A percentile compares a stretch with the other conserved stretches of the same genome.
Conservation (phyloP, 2,797 vertebrate genomes). For the Coregonus suidteri region DNA sequence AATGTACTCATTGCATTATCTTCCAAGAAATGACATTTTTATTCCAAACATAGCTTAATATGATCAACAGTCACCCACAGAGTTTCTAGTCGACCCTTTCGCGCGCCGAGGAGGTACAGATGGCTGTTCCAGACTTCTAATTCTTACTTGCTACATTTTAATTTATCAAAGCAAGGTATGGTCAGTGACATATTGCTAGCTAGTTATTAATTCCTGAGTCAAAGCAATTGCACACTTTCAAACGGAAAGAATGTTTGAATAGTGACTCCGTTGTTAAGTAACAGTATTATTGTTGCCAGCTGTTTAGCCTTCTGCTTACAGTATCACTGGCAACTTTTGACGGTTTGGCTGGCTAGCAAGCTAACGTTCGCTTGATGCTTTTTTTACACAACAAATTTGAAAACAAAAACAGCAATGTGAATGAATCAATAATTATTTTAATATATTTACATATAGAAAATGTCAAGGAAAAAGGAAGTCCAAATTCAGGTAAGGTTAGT, state of each 20-base stretch:
- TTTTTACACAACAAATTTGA: too few relatives aligned
- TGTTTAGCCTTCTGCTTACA: neutral
- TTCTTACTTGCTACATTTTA: too few relatives aligned
- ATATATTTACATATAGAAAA: neutral
- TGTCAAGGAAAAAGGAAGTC: constrained; percentile 24
- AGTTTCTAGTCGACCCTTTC: too few relatives aligned
- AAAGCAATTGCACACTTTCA: neutral
- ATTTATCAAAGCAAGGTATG: too few relatives aligned
- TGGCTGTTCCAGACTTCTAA: too few relatives aligned
- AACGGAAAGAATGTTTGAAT: neutral
- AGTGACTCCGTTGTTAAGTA: too few relatives aligned
- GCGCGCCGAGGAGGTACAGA: too few relatives aligned
- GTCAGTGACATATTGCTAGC: too few relatives aligned
- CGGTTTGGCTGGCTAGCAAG: neutral
- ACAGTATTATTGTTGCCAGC: neutral
- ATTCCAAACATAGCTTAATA: too few relatives aligned
- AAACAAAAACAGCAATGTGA: neutral
- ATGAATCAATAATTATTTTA: neutral
- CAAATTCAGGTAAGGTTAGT: constrained; percentile 13
- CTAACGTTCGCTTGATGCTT: neutral
- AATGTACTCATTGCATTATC: too few relatives aligned
- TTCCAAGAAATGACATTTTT: too few relatives aligned
- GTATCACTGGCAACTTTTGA: neutral
- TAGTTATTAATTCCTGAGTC: neutral
- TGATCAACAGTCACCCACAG: too few relatives aligned